Percentiles rank a stretch among this genome's conserved stretches.
Evolutionary conservation across 2,113 vertebrate genomes (phyloP).

Genomic region (Archocentrus centrarchus): DNA sequence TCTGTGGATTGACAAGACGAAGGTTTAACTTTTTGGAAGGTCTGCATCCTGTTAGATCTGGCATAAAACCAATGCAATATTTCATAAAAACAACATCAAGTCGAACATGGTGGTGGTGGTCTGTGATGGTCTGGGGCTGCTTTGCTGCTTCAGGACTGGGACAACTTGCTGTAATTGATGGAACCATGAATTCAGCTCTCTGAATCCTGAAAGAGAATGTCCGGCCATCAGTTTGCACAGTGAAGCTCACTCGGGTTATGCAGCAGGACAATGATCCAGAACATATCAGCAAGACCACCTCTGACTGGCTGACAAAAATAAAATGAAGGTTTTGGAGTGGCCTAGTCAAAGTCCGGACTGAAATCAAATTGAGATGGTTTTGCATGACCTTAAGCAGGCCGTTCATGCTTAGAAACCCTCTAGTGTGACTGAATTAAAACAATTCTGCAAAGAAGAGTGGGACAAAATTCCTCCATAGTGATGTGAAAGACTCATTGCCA

Average conservation of each 20-base stretch:
- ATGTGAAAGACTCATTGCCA: not conserved
- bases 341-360: not conserved
- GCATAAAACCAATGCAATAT: not conserved
- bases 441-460: not conserved
- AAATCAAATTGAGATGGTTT: slow-evolving; percentile 1
- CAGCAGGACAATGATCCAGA: not conserved
- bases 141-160: not conserved
- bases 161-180: not conserved
- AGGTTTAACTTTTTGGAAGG: slow-evolving; percentile 6
- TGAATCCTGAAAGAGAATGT: not conserved
- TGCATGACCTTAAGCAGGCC: not conserved
- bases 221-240: not conserved
- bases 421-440: slow-evolving; percentile 4
- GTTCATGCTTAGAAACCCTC: not conserved
- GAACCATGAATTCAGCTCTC: not conserved
- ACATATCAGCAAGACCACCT: not conserved
- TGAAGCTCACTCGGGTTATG: not conserved
- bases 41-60: not conserved
- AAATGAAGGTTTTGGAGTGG: not conserved
- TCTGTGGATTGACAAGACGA: not conserved
- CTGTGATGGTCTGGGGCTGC: slow-evolving; percentile 2
- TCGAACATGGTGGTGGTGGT: not conserved
- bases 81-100: not conserved
- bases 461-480: not conserved
- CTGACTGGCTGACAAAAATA: not conserved